These are phyloP conservation scores for Bradypodion pumilum DNA, from an alignment of 2,797 vertebrate species.

Conservation along the genomic window DNA sequence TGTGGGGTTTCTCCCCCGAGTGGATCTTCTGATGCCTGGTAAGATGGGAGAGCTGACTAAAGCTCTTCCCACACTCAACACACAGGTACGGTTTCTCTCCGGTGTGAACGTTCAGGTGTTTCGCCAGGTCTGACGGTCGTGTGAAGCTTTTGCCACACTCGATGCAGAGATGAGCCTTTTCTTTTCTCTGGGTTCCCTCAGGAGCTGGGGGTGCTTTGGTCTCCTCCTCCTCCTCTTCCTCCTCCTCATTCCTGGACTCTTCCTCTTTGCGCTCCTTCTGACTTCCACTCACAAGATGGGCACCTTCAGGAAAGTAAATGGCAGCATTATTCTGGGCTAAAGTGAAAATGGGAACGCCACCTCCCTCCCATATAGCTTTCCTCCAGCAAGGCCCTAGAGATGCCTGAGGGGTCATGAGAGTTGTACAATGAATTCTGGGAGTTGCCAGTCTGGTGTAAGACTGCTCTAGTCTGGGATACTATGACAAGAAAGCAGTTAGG, in stretches of 20 bases:
- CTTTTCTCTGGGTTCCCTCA: constrained; percentile 38
- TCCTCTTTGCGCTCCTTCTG: background rate
- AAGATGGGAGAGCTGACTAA: constrained; percentile 53
- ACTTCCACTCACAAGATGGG: background rate
- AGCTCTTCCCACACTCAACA: constrained; percentile 51
- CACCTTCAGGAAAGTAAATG: background rate
- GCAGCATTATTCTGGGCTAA: background rate
- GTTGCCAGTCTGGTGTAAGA: background rate
- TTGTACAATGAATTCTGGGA: background rate
- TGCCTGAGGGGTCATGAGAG: background rate
- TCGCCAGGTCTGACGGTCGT: constrained; percentile 29
- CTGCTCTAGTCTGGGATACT: background rate
- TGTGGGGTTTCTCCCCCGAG: constrained; percentile 60
- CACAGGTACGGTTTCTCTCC: constrained; percentile 53
- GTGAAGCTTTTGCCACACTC: constrained; percentile 50
- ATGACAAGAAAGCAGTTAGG: background rate
- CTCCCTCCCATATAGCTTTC: too few species aligned
- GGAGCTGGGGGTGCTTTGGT: background rate
- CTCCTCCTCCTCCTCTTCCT: constrained; percentile 1
- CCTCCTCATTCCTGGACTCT: background rate
- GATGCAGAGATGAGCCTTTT: constrained; percentile 23
- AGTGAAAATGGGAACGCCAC: too few species aligned
- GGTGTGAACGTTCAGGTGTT: constrained; percentile 34
- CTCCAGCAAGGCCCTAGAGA: too few species aligned
- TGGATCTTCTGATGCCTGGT: constrained; percentile 58